These are phyloP conservation scores for Empidonax alnorum DNA, from an alignment of 2,113 vertebrate genomes.

Conservation along the genomic window DNA sequence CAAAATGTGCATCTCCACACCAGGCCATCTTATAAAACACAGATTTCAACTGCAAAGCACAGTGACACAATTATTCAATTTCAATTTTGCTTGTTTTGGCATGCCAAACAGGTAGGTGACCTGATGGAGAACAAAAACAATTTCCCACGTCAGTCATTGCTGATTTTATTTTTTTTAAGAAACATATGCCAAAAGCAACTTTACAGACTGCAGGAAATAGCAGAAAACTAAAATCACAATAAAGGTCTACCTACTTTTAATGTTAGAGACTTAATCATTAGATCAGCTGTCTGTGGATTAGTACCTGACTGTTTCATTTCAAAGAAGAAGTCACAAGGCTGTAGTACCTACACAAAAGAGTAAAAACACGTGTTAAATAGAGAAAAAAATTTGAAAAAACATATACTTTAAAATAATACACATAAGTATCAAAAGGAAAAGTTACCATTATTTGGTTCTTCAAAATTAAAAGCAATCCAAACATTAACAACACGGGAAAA, in stretches of 20 bases:
- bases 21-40: not conserved
- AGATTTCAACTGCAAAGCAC: not conserved
- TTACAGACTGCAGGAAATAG: not conserved
- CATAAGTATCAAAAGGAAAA: not conserved
- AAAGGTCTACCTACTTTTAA: conserved; percentile 81
- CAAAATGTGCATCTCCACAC: not conserved
- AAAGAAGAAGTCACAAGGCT: conserved; percentile 92
- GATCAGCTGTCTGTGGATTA: conserved; percentile 83
- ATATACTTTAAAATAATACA: not conserved
- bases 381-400: not conserved
- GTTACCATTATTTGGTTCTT: not conserved
- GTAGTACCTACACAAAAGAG: conserved; percentile 79
- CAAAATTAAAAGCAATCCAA: not conserved
- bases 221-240: not conserved
- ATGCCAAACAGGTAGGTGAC: not conserved
- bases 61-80: not conserved
- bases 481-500: not conserved
- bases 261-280: conserved; percentile 86
- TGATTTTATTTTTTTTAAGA: not conserved
- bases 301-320: conserved; percentile 75
- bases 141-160: not conserved
- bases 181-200: not conserved
- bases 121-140: not conserved
- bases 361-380: not conserved
- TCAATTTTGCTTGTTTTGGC: not conserved